Base-by-base conservation (phyloP, 1,140 invertebrate species). In the Acromyrmex heyeri region DNA sequence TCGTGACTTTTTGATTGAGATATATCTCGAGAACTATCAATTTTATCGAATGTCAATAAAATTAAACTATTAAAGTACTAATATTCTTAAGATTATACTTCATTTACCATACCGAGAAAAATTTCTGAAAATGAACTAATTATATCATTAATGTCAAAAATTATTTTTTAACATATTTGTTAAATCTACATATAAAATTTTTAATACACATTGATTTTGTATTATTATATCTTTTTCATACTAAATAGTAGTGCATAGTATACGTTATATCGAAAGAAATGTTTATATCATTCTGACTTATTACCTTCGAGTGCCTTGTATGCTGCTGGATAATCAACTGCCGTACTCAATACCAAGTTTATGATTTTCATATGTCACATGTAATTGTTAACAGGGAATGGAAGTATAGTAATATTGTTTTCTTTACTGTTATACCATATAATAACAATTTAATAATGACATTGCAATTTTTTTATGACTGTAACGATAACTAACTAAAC, bases 321-420 rank as follows among this genome's bases (percentile, higher is more conserved):
- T 44, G 27, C 38, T n/a, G 38, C 14, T n/a, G 65, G 65, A 18
- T 82, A 82, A 82, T 72, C 24, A 0, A 61, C 67, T 57, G n/a
- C 14, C 34, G 21, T 34, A 48, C 8, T 69, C 44, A 70, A 82
- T 82, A 81, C 12, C 64, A 64, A 59, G 79, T 61, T 69, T 50
- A 69, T n/a, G 62, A 81, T 73, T 79, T 18, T 86, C 75, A 53
- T 48, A 55, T 50, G 34, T 50, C 14, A 21, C 62, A 67, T 50
- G 48, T 55, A 61, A 44, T 44, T 10, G 38, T 44, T 44, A 44
- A 44, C 38, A 38, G 8, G 38, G 38, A 38, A 8, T 38, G 38
- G 8, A 44, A 44, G 7, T 38, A 38, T 38, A 38, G 38, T 44
- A 44, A 44, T 1, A 44, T 8, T 0, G 38, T 10, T 44, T 44